phyloP scores from a whole-genome alignment of 37 sponge, comb jelly and placozoan genomes.

The Corticium candelabrum region DNA sequence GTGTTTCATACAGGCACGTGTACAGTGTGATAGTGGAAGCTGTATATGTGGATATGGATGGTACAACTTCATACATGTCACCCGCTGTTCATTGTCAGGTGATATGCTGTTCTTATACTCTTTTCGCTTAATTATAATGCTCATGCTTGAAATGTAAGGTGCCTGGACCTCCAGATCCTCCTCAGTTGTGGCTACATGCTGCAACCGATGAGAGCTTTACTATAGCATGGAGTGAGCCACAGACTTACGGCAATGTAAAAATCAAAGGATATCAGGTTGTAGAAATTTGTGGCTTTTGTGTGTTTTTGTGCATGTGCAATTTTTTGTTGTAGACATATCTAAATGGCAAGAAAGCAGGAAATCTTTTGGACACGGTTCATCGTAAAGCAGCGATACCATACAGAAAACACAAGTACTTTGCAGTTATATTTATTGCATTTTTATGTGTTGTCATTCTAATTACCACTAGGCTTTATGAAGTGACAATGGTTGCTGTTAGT shows the following conservation, averaged over 20 bases:
- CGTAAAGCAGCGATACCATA: not conserved
- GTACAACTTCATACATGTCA: not conserved
- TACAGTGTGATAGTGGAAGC: not conserved
- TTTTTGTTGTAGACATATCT: not conserved
- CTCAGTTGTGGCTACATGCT: not conserved
- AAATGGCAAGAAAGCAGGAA: not conserved
- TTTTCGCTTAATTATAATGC: not conserved
- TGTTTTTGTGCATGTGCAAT: no score
- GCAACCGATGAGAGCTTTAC: not conserved
- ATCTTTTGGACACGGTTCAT: not conserved
- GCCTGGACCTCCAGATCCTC: not conserved
- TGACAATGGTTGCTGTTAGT: not conserved
- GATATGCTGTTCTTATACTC: not conserved
- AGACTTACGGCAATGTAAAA: not conserved
- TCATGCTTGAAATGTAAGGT: not conserved
- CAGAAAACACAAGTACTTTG: not conserved
- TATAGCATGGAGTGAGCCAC: not conserved
- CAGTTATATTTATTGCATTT: not conserved
- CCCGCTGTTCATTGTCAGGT: not conserved
- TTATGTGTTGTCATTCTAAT: not conserved
- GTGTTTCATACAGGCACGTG: not conserved
- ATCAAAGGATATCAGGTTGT: not conserved
- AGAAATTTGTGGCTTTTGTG: no score
- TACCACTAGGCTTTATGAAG: not conserved
- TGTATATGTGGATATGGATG: not conserved